phyloP scores from a whole-genome alignment of 2,113 vertebrate genomes.

The Eupsittula cactorum region DNA sequence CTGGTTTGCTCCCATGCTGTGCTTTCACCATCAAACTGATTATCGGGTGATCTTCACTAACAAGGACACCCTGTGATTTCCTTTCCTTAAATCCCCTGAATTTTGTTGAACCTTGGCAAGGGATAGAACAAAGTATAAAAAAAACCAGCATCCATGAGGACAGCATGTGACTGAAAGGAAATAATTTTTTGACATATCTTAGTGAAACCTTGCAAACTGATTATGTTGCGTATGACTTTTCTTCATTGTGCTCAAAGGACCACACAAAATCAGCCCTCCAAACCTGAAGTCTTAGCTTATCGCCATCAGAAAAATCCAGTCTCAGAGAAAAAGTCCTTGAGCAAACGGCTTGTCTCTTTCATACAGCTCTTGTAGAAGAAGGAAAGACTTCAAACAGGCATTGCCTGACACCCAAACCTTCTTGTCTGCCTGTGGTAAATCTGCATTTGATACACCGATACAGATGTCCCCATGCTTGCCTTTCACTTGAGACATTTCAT shows the following conservation, averaged over 20 bases:
- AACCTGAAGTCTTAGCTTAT: not conserved
- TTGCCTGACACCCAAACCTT: slow-evolving; percentile 14
- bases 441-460: not conserved
- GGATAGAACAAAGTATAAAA: not conserved
- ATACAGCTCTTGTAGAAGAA: not conserved
- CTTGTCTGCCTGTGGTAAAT: slow-evolving; percentile 30
- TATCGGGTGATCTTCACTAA: not conserved
- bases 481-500: not conserved
- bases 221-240: not conserved
- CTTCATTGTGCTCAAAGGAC: not conserved
- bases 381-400: not conserved
- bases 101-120: not conserved
- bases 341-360: not conserved
- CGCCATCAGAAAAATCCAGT: not conserved
- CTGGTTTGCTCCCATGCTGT: not conserved
- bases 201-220: not conserved
- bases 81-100: not conserved
- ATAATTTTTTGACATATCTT: not conserved
- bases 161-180: not conserved
- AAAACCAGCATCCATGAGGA: not conserved
- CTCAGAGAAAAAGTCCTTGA: not conserved
- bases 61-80: not conserved
- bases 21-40: not conserved
- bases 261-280: not conserved
- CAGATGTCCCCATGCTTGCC: not conserved